Conservation (phyloP, 1,140 invertebrate genomes). For the Brachionus koreanus region DNA sequence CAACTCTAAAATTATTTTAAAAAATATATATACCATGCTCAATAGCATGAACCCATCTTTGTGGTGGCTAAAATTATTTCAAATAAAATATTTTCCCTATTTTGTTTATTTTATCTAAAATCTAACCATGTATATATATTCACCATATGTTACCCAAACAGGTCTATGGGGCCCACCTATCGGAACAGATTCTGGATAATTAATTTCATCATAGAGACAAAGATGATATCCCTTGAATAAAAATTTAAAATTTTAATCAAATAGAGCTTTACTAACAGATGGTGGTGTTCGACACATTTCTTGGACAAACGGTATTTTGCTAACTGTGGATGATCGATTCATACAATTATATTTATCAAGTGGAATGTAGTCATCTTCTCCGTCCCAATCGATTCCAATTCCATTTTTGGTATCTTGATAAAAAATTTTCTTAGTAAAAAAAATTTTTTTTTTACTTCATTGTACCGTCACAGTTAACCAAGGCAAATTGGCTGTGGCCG, state of each 20-base stretch:
- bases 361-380: background rate
- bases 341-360: background rate
- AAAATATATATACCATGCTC: background rate
- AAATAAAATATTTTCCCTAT: background rate
- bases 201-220: slow-evolving; percentile 1
- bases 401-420: slow-evolving; percentile 17
- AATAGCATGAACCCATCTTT: slow-evolving; percentile 39
- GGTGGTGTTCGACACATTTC: slow-evolving; percentile 10
- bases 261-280: background rate
- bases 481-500: slow-evolving; percentile 2
- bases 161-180: slow-evolving; percentile 33
- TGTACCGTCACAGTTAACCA: slow-evolving; percentile 25
- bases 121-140: slow-evolving; percentile 34
- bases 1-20: background rate
- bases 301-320: background rate
- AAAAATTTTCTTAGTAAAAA: background rate
- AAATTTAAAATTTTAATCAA: background rate
- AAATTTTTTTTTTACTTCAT: background rate
- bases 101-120: background rate
- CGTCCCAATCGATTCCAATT: slow-evolving; percentile 28
- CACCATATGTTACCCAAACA: slow-evolving; percentile 44
- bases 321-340: background rate
- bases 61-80: slow-evolving; percentile 16
- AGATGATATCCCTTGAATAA: slow-evolving; percentile 14
- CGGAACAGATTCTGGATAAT: slow-evolving; percentile 12